Percentiles rank a stretch among this genome's conserved stretches.
These are phyloP conservation scores for Pseudeuparius sepicola DNA, from an alignment of 2,888 invertebrate genomes.

Conservation along the genomic window DNA sequence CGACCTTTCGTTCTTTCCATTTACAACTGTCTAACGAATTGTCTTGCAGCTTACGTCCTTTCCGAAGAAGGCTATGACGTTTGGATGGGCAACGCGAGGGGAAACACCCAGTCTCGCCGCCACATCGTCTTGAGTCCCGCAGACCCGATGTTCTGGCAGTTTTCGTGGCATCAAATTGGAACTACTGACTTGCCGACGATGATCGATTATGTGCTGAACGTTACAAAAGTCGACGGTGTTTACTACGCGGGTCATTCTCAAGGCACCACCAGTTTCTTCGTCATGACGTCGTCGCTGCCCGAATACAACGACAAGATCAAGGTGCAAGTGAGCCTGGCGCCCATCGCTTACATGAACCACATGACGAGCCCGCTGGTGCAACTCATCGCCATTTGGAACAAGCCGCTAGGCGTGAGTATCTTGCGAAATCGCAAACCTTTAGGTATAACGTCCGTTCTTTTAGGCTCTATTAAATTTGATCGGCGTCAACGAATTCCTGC, in stretches of 20 bases:
- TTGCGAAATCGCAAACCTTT: background rate
- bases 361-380: slow-evolving; percentile 36
- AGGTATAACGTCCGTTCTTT: no score
- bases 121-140: slow-evolving; percentile 25
- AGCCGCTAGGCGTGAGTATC: slow-evolving; percentile 21
- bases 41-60: slow-evolving; percentile 25
- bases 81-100: slow-evolving; percentile 30
- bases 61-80: slow-evolving; percentile 33
- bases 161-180: slow-evolving; percentile 77
- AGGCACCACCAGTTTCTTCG: slow-evolving; percentile 61
- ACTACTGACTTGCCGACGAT: slow-evolving; percentile 70
- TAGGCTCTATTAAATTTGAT: slow-evolving; percentile 30
- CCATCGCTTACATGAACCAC: slow-evolving; percentile 54
- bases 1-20: no score
- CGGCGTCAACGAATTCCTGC: slow-evolving; percentile 53
- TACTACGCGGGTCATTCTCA: slow-evolving; percentile 77
- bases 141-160: slow-evolving; percentile 36
- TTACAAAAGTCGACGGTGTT: slow-evolving; percentile 49
- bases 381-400: slow-evolving; percentile 25
- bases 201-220: slow-evolving; percentile 59
- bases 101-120: slow-evolving; percentile 26
- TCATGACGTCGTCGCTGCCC: slow-evolving; percentile 53
- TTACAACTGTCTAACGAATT: no score
- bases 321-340: slow-evolving; percentile 58
- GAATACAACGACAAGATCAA: slow-evolving; percentile 57